Evolutionary conservation across 2,888 invertebrate species (phyloP).

Genomic region (Biston betularia): DNA sequence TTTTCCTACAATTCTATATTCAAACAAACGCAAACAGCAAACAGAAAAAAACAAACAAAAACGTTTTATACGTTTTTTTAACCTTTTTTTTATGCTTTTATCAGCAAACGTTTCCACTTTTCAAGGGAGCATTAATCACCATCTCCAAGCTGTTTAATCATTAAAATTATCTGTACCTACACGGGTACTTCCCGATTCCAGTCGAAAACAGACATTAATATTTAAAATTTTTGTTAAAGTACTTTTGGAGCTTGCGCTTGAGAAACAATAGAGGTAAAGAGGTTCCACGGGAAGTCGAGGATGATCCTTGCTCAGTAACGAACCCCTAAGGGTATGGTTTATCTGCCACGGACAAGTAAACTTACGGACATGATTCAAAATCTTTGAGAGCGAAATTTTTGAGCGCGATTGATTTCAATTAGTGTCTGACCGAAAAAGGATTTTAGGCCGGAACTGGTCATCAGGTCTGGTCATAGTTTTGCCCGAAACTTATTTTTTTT

Average conservation of each 20-base stretch:
- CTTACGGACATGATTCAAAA: background rate
- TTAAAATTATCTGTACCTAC: conserved; percentile 72
- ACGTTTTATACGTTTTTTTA: no score
- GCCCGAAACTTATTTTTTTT: no score
- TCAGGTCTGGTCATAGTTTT: no score
- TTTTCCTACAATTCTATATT: no score
- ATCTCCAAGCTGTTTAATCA: conserved; percentile 70
- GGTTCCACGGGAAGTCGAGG: conserved; percentile 56
- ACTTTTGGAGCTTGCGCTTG: conserved; percentile 44
- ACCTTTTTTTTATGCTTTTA: conserved; percentile 1
- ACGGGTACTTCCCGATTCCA: conserved; percentile 61
- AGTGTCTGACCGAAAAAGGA: no score
- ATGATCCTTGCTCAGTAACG: conserved; percentile 67
- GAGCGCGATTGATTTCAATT: no score
- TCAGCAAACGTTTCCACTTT: conserved; percentile 44
- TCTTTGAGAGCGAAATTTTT: background rate
- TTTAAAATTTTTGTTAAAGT: conserved; percentile 59
- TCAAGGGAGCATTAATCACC: conserved; percentile 65
- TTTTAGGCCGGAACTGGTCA: no score
- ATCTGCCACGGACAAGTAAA: background rate
- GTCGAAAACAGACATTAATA: conserved; percentile 65
- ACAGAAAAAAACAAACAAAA: background rate
- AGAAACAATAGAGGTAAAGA: conserved; percentile 48
- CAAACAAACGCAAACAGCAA: no score
- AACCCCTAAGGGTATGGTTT: conserved; percentile 68